Base-by-base conservation (phyloP, 2,797 vertebrate species). In the Leuciscus waleckii region DNA sequence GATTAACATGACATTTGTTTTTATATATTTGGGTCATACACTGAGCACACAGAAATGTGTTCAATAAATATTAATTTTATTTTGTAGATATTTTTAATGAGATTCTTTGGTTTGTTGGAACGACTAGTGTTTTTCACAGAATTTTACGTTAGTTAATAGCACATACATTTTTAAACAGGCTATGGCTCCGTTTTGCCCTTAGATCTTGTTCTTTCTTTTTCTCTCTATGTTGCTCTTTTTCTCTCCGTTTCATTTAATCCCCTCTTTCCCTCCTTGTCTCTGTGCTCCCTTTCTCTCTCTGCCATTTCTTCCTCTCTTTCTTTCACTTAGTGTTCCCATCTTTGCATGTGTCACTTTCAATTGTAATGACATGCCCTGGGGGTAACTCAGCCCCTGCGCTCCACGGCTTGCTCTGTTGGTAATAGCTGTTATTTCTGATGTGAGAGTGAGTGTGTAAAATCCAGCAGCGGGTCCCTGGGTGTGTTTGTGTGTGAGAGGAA, bases 261-360 rank as follows among this genome's bases (percentile, higher is more conserved):
- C 71, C 79, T 81, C 69, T 82, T 79, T 75, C 70, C 69, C 46
- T 76, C 13, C 41, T 69, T 54, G 32, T 81, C 75, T 85, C 82
- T 86, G 76, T 73, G 26, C 63, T 82, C 85, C 54, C 49, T 58
- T n/a, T 35, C 73, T 41, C 86, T 79, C 68, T 82, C 46, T 83
- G 51, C 58, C 58, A 37, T 90, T 88, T 73, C 88, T 87, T 87
- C 84, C 84, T 82, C 46, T 84, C 89, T 54, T 83, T 56, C 81
- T 75, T 85, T 86, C 89, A 76, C 92, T 92, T 92, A 93, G 91
- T 89, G 92, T 92, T 95, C 93, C 92, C 93, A 94, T 95, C 93
- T 95, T 95, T 95, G 93, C 95, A 94, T 95, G 93, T 95, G 95
- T 94, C 95, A 95, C 94, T 95, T 95, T 94, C 93, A 91, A 95